Conservation (phyloP, 2,797 vertebrate genomes). For the Poeciliopsis presidionis region DNA sequence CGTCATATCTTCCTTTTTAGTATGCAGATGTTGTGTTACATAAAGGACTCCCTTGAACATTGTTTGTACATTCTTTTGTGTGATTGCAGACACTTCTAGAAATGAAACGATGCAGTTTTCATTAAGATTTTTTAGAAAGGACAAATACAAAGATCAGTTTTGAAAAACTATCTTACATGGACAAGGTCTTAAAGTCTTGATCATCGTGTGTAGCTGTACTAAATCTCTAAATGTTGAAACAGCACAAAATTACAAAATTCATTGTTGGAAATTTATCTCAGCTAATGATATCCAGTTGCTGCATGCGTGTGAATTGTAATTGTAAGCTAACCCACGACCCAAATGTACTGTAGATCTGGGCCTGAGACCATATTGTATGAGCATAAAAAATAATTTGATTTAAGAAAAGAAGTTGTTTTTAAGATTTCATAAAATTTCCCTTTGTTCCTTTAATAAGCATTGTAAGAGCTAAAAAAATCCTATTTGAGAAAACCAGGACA, state of each 20-base stretch:
- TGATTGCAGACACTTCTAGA: not conserved
- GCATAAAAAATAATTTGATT: not conserved
- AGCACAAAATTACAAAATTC: no score
- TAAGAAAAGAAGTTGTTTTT: not conserved
- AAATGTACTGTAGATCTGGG: not conserved
- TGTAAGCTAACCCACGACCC: not conserved
- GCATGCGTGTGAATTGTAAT: not conserved
- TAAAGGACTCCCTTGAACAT: not conserved
- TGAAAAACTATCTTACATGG: not conserved
- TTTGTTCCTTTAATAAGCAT: conserved; percentile 20
- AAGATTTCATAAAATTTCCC: conserved; percentile 28
- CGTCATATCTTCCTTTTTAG: not conserved
- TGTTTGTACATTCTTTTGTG: not conserved
- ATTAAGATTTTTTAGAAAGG: not conserved
- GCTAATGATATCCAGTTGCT: not conserved
- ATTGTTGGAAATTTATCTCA: not conserved
- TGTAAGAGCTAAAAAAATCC: conserved; percentile 20
- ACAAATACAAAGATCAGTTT: not conserved
- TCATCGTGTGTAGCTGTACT: not conserved
- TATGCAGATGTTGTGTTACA: not conserved
- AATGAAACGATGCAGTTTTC: not conserved
- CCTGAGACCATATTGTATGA: not conserved
- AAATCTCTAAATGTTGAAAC: not conserved
- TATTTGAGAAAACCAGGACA: conserved; percentile 19
- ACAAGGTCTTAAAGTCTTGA: not conserved